These are phyloP conservation scores for Larimichthys polyactis DNA, from an alignment of 2,113 vertebrate genomes.

Conservation along the genomic window DNA sequence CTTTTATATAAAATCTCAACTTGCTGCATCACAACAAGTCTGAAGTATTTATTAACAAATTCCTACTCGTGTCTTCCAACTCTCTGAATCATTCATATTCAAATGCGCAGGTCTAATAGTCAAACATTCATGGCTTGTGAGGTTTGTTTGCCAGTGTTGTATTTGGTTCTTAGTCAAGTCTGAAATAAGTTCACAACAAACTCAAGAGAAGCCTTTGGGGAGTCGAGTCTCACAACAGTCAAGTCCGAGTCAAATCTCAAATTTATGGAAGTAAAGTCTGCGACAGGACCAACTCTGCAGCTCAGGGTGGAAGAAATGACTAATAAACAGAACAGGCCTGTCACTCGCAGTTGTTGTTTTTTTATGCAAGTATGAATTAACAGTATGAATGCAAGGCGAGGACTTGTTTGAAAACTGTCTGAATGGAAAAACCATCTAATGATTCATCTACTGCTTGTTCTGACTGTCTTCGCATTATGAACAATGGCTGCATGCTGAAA, in stretches of 20 bases:
- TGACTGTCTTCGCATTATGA: slow-evolving; percentile 1
- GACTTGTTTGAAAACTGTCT: neutral
- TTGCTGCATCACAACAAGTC: too few species aligned
- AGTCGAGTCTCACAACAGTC: neutral
- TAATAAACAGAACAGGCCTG: neutral
- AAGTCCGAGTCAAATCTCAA: neutral
- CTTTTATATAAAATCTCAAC: neutral
- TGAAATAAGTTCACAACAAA: too few species aligned
- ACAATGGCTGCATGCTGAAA: neutral
- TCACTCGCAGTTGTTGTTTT: too few species aligned
- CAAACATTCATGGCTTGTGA: too few species aligned
- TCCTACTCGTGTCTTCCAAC: too few species aligned
- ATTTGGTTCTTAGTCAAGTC: too few species aligned
- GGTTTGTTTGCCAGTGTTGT: too few species aligned
- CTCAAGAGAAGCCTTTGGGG: neutral
- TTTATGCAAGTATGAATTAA: neutral
- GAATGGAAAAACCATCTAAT: slow-evolving; percentile 1
- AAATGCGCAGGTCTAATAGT: too few species aligned
- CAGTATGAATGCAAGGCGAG: neutral
- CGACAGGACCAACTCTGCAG: neutral
- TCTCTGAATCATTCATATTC: too few species aligned
- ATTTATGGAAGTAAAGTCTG: neutral
- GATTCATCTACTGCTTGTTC: slow-evolving; percentile 4
- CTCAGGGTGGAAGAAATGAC: neutral
- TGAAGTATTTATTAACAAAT: too few species aligned